Evolutionary conservation across 2,797 vertebrate genomes (phyloP).

Genomic region (Acanthis flammea): DNA sequence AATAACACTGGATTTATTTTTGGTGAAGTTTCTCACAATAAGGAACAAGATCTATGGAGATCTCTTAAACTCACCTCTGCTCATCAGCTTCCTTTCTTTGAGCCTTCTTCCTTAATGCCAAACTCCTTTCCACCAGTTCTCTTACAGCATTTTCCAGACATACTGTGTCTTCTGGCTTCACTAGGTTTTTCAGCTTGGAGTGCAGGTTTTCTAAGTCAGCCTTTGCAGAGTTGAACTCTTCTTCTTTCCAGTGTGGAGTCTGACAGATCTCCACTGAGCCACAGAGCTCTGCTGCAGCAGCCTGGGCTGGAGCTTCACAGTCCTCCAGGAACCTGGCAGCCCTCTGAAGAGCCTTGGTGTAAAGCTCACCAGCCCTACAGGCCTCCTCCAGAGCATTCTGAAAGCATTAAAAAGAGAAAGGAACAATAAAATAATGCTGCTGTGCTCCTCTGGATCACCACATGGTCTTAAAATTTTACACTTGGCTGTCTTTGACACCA

Average conservation of each 20-base stretch:
- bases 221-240: slow-evolving; percentile 77
- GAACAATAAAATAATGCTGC: background rate
- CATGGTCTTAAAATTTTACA: background rate
- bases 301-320: slow-evolving; percentile 66
- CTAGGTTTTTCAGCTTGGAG: slow-evolving; percentile 65
- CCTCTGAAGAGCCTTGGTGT: slow-evolving; percentile 63
- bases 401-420: slow-evolving; percentile 14
- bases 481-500: background rate
- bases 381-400: slow-evolving; percentile 78
- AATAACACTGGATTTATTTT: background rate
- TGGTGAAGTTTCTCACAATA: background rate
- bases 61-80: slow-evolving; percentile 63
- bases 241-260: slow-evolving; percentile 56
- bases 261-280: slow-evolving; percentile 67
- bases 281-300: slow-evolving; percentile 47
- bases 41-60: background rate
- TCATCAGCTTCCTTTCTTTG: slow-evolving; percentile 32
- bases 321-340: slow-evolving; percentile 66
- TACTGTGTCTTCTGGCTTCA: slow-evolving; percentile 66
- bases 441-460: background rate
- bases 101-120: slow-evolving; percentile 75
- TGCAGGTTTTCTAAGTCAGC: slow-evolving; percentile 70
- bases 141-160: slow-evolving; percentile 73
- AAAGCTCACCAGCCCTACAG: slow-evolving; percentile 67
- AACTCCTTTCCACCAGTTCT: slow-evolving; percentile 75